phyloP scores from a whole-genome alignment of 2,797 vertebrate species.

The Pseudopleuronectes americanus region DNA sequence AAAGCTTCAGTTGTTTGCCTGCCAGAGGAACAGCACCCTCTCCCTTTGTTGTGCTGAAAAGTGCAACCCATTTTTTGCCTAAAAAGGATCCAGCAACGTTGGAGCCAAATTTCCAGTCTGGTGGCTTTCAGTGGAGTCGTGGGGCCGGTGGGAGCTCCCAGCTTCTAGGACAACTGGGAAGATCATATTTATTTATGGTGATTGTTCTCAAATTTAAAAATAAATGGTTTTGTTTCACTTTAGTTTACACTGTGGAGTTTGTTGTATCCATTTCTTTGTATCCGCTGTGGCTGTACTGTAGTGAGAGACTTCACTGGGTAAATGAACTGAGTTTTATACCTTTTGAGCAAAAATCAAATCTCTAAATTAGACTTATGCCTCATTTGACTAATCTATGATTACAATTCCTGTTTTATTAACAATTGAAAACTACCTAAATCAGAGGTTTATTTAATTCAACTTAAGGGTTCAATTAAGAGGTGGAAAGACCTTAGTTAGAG shows the following conservation, averaged over 20 bases:
- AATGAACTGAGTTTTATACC: too few relatives aligned
- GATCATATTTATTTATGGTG: background rate
- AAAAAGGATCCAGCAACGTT: slow-evolving; percentile 20
- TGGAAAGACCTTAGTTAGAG: too few relatives aligned
- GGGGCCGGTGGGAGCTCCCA: background rate
- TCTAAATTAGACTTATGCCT: too few relatives aligned
- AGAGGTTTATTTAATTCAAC: too few relatives aligned
- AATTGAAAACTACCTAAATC: too few relatives aligned
- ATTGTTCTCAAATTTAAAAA: background rate
- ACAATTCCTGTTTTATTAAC: too few relatives aligned
- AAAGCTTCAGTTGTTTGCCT: slow-evolving; percentile 35
- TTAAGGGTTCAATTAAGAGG: too few relatives aligned
- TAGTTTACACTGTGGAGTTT: background rate
- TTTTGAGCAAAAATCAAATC: too few relatives aligned
- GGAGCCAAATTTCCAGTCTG: slow-evolving; percentile 7
- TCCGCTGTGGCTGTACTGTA: background rate
- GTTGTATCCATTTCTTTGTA: background rate
- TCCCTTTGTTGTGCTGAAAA: slow-evolving; percentile 14
- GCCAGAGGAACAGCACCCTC: slow-evolving; percentile 24
- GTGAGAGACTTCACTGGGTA: too few relatives aligned
- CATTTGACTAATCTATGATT: too few relatives aligned
- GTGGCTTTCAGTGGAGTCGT: background rate
- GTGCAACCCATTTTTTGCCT: slow-evolving; percentile 7
- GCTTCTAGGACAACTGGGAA: background rate
- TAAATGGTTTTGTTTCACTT: background rate